phyloP scores from a whole-genome alignment of 35 echinoderm and acorn worm genomes.

The Eucidaris tribuloides region DNA sequence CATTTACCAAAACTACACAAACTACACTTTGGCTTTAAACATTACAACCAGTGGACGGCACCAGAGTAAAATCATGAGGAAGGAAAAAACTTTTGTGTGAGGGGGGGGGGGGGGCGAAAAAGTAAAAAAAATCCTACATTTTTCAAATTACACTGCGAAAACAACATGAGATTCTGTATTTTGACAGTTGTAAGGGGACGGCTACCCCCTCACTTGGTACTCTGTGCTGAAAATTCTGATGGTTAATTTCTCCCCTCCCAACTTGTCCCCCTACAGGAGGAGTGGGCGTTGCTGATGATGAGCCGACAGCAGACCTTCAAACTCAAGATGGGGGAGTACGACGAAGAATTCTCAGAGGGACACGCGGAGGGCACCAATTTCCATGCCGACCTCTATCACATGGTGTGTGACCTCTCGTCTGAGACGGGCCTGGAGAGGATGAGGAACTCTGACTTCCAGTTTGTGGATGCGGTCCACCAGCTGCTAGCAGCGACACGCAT shows the following conservation, averaged over 20 bases:
- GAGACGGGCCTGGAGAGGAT: conserved; percentile 78
- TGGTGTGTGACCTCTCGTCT: conserved; percentile 87
- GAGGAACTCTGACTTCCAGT: conserved; percentile 61
- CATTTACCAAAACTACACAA: no score
- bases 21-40: no score
- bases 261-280: conserved; percentile 49
- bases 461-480: conserved; percentile 84
- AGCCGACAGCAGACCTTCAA: conserved; percentile 69
- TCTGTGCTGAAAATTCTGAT: not conserved
- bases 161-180: not conserved
- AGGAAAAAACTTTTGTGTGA: no score
- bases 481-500: conserved; percentile 73
- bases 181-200: not conserved
- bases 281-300: conserved; percentile 86
- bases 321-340: conserved; percentile 83
- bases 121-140: no score
- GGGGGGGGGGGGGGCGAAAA: no score
- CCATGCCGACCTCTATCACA: conserved; percentile 98
- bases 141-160: no score
- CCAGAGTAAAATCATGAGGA: no score
- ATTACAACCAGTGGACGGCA: no score
- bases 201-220: not conserved
- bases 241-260: not conserved
- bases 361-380: conserved; percentile 92
- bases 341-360: conserved; percentile 92